phyloP scores from a whole-genome alignment of 2,797 vertebrate species.

The Denticeps clupeoides region DNA sequence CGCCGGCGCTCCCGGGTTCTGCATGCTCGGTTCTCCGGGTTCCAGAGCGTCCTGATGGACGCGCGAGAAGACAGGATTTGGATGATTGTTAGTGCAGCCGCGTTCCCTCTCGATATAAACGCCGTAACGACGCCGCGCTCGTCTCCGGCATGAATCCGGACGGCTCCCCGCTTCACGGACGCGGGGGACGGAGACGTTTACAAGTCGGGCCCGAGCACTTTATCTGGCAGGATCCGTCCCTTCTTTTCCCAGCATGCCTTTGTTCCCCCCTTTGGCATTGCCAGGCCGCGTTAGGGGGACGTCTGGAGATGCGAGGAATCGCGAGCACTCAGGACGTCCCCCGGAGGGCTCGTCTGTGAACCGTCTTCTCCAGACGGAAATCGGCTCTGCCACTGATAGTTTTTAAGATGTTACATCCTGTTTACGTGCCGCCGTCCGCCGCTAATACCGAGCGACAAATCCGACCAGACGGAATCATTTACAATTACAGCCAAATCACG shows the following conservation, averaged over 20 bases:
- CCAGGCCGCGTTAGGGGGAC: constrained; percentile 54
- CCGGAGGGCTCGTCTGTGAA: constrained; percentile 59
- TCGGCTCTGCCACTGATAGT: constrained; percentile 35
- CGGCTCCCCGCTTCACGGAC: too few species aligned
- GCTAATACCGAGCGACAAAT: constrained; percentile 54
- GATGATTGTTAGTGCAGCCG: too few species aligned
- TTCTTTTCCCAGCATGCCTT: constrained; percentile 44
- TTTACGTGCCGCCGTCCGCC: constrained; percentile 48
- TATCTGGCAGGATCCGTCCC: constrained; percentile 48
- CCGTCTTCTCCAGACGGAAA: constrained; percentile 54
- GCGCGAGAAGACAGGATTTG: too few species aligned
- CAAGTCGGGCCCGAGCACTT: constrained; percentile 4
- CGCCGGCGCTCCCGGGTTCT: too few species aligned
- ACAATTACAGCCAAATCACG: constrained; percentile 53
- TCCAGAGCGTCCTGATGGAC: constrained; percentile 10
- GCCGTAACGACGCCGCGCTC: too few species aligned
- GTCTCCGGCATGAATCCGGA: too few species aligned
- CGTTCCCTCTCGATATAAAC: too few species aligned
- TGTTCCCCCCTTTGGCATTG: constrained; percentile 55
- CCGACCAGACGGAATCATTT: constrained; percentile 54
- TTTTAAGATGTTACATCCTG: constrained; percentile 53
- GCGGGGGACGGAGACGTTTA: too few species aligned
- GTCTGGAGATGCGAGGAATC: constrained; percentile 54
- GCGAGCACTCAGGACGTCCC: constrained; percentile 51
- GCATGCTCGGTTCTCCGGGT: constrained; percentile 12